A percentile compares a stretch with the other conserved stretches of the same genome.
phyloP scores from a whole-genome alignment of 2,113 vertebrate genomes.

The Amphilophus citrinellus region DNA sequence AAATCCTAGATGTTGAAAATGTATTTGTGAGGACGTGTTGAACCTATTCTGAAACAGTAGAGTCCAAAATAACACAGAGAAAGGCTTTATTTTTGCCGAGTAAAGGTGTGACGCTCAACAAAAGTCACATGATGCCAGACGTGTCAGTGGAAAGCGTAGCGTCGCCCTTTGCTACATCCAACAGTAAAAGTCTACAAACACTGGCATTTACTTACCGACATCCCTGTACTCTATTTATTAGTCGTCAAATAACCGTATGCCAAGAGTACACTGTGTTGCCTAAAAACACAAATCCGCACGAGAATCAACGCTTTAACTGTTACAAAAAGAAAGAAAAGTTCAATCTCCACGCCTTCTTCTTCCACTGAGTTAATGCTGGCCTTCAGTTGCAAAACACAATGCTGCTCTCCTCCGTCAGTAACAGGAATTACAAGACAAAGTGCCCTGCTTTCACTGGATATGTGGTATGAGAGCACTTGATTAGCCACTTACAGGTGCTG shows the following conservation, averaged over 20 bases:
- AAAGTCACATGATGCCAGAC: neutral
- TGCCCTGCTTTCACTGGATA: neutral
- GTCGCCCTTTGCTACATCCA: neutral
- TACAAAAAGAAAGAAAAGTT: neutral
- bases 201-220: conserved; percentile 21
- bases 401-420: neutral
- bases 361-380: neutral
- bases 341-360: neutral
- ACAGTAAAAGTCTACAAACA: neutral
- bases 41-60: neutral
- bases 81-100: neutral
- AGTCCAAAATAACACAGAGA: neutral
- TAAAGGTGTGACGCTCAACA: neutral
- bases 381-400: accelerated
- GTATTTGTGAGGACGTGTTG: neutral
- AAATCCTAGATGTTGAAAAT: neutral
- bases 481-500: too few species aligned
- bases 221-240: neutral
- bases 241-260: neutral
- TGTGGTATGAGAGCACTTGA: too few species aligned
- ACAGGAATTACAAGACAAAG: neutral
- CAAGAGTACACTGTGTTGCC: neutral
- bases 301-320: neutral
- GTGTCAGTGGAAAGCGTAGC: neutral
- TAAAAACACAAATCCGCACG: too few species aligned